Evolutionary conservation across 1,140 invertebrate genomes (phyloP).

Genomic region (Campoletis sonorensis): DNA sequence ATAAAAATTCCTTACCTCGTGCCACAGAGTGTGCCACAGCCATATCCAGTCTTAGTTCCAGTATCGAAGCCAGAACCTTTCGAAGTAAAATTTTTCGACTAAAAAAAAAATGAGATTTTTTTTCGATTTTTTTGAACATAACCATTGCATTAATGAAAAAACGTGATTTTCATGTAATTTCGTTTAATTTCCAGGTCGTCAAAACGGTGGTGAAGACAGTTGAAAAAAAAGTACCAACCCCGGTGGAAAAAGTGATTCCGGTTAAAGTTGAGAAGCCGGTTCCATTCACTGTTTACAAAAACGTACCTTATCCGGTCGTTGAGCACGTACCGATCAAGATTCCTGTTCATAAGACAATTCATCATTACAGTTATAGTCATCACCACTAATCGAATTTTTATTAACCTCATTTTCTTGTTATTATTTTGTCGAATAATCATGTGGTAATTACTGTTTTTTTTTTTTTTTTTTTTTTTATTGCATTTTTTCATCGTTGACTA

Average conservation of each 20-base stretch:
- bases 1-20: conserved; percentile 82
- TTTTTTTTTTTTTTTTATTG: too few relatives aligned
- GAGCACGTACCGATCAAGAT: conserved; percentile 71
- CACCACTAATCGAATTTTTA: neutral
- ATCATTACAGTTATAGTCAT: conserved; percentile 60
- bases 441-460: too few relatives aligned
- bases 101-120: neutral
- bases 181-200: conserved; percentile 61
- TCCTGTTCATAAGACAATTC: conserved; percentile 67
- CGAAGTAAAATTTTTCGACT: conserved; percentile 51
- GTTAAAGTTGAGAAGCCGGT: conserved; percentile 75
- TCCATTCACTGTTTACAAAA: conserved; percentile 75
- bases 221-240: conserved; percentile 67
- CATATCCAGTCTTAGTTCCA: conserved; percentile 72
- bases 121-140: too few relatives aligned
- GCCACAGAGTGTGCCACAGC: conserved; percentile 76
- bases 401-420: neutral
- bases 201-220: conserved; percentile 77
- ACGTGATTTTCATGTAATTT: neutral
- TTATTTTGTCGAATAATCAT: neutral
- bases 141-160: neutral
- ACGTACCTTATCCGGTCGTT: conserved; percentile 74
- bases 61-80: conserved; percentile 64
- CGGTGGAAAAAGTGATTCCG: conserved; percentile 66
- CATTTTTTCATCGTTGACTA: neutral